Evolutionary conservation across 2,797 vertebrate species (phyloP), one percentile per base, ranked within the genome.

Genomic region (Amphiprion clarkii): DNA sequence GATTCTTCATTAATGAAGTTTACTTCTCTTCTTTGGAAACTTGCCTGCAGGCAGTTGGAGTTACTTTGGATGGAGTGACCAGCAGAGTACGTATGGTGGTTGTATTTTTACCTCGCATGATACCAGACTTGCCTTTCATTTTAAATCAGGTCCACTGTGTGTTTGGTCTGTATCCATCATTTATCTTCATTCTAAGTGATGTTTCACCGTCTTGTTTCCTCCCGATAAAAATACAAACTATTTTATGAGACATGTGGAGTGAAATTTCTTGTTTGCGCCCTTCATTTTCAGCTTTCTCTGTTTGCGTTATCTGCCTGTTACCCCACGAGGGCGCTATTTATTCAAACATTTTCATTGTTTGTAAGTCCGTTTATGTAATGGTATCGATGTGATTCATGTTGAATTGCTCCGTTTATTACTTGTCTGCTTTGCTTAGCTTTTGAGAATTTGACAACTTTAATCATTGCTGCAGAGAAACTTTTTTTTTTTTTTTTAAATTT

Each of bases 41-140:
- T 93, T 96, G 83, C 90, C 86, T 93, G 87, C 96, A 99, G 98
- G 98, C 96, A 96, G 94, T 91, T 96, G 95, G 95, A 91, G 87
- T 85, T 98, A 97, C 97, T 98, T 99, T 88, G 97, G 97, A 96
- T 99, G 97, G 98, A 97, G 93, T 93, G 96, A 98, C 78, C 96
- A 95, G 85, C 96, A 96, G 93, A 96, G 98, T 99, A 99, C 88
- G 97, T 99, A 99, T 52, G 58, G 78, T 29, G 14, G 27, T 21
- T 67, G 1, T 49, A 61, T 53, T 57, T 42, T 12, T 60, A 31
- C 36, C 6, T 3, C 6, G 2, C 9, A 1, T 39, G 42, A 16
- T 44, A 44, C 9, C 27, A 84, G 67, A 82, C 12, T 4, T 27
- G 10, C 17, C 51, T 65, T 21, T 25, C 19, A 21, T 60, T 70